Conservation (phyloP, 2,113 vertebrate species). For the Phalacrocorax aristotelis region DNA sequence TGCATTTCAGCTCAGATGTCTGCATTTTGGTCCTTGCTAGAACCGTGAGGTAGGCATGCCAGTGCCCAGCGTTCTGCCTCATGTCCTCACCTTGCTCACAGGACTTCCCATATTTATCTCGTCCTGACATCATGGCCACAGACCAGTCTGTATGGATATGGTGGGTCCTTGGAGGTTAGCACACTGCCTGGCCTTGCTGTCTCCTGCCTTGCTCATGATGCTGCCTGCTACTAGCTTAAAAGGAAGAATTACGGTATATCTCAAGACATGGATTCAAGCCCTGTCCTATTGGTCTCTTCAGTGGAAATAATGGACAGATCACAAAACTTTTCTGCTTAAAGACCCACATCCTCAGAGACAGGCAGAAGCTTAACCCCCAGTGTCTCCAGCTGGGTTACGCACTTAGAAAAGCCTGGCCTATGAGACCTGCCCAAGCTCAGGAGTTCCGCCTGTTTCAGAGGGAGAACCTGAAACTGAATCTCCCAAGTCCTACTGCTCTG, state of each 20-base stretch:
- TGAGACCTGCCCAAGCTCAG: neutral
- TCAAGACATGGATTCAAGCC: neutral
- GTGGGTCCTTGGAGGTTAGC: neutral
- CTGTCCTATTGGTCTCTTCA: neutral
- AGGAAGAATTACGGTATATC: neutral
- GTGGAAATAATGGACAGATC: neutral
- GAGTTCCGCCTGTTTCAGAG: neutral
- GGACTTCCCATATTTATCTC: neutral
- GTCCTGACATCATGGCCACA: rapidly evolving
- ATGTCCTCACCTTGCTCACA: neutral
- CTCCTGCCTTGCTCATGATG: neutral
- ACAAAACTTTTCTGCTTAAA: neutral
- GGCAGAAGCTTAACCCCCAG: neutral
- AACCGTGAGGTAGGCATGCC: neutral
- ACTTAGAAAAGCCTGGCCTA: neutral
- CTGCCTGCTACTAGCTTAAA: neutral
- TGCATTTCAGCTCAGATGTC: neutral
- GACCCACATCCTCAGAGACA: neutral
- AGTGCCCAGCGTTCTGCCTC: neutral
- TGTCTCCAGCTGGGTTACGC: neutral
- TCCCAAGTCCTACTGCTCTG: rapidly evolving
- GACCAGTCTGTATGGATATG: too few species aligned
- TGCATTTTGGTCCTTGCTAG: neutral
- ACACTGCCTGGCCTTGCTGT: neutral
- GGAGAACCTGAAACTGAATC: neutral